Evolutionary conservation across 2,888 invertebrate genomes (phyloP).

Genomic region (Drosophila quinaria): DNA sequence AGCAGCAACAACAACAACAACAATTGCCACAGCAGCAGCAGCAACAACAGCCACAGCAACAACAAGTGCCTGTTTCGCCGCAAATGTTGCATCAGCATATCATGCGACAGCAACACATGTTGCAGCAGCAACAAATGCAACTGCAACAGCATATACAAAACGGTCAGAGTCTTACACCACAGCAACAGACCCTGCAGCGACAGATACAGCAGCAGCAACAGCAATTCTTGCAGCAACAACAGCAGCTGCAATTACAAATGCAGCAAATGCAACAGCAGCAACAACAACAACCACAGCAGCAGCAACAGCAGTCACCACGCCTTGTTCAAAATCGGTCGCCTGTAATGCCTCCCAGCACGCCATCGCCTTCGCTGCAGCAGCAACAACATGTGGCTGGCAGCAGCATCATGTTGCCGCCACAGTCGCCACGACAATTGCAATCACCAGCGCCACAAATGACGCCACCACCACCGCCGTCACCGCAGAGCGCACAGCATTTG

Average conservation of each 20-base stretch:
- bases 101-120: slow-evolving; percentile 70
- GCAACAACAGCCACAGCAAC: slow-evolving; percentile 57
- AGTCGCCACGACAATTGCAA: slow-evolving; percentile 83
- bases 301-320: slow-evolving; percentile 81
- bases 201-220: slow-evolving; percentile 86
- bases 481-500: slow-evolving; percentile 80
- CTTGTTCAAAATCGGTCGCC: slow-evolving; percentile 85
- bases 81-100: slow-evolving; percentile 76
- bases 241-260: slow-evolving; percentile 86
- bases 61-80: slow-evolving; percentile 81
- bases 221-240: slow-evolving; percentile 87
- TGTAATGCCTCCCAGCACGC: slow-evolving; percentile 78
- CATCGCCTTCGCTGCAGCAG: slow-evolving; percentile 82
- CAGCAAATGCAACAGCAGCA: slow-evolving; percentile 81
- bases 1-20: slow-evolving; percentile 61
- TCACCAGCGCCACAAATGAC: slow-evolving; percentile 86
- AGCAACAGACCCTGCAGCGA: slow-evolving; percentile 77
- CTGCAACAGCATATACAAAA: slow-evolving; percentile 75
- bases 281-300: slow-evolving; percentile 85
- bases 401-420: slow-evolving; percentile 83
- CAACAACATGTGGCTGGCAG: slow-evolving; percentile 67
- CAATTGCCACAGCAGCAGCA: slow-evolving; percentile 53
- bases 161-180: slow-evolving; percentile 81
- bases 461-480: slow-evolving; percentile 84
- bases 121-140: slow-evolving; percentile 75